Percentiles rank a stretch among this genome's conserved stretches.
Conservation (phyloP, 2,113 vertebrate genomes). For the Campylomormyrus numenius region DNA sequence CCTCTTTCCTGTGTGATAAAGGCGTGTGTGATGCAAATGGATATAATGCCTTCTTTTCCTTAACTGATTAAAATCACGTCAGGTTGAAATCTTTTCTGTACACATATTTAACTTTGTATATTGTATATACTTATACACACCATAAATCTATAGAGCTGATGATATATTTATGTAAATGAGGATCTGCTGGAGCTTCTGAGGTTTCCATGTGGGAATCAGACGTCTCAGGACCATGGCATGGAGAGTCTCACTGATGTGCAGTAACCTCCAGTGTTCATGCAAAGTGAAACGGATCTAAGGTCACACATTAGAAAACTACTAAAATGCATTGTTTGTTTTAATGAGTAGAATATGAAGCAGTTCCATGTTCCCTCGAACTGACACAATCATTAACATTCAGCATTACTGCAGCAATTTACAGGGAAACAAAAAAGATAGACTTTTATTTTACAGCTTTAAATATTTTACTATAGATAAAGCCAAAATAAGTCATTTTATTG, state of each 20-base stretch:
- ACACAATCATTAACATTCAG: background rate
- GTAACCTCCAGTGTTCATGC: background rate
- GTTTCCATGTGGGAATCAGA: background rate
- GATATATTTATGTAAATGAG: background rate
- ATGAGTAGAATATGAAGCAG: background rate
- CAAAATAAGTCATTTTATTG: background rate
- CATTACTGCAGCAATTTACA: background rate
- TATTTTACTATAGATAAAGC: background rate
- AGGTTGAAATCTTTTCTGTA: slow-evolving; percentile 48
- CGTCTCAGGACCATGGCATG: background rate
- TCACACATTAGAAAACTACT: background rate
- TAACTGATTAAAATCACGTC: slow-evolving; percentile 29
- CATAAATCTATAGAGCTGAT: background rate
- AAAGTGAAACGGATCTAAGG: background rate
- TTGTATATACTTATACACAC: background rate
- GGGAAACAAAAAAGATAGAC: background rate
- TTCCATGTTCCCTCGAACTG: background rate
- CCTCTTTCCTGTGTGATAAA: slow-evolving; percentile 8
- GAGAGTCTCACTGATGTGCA: slow-evolving; percentile 32
- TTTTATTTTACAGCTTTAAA: background rate
- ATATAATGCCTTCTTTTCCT: slow-evolving; percentile 56
- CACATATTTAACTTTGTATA: background rate
- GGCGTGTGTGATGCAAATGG: slow-evolving; percentile 33
- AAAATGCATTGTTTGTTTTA: background rate
- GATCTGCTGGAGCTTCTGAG: background rate